Percentiles rank a stretch among this genome's conserved stretches.
These are phyloP conservation scores for Notamacropus eugenii DNA, from an alignment of 2,797 vertebrate species.

Conservation along the genomic window DNA sequence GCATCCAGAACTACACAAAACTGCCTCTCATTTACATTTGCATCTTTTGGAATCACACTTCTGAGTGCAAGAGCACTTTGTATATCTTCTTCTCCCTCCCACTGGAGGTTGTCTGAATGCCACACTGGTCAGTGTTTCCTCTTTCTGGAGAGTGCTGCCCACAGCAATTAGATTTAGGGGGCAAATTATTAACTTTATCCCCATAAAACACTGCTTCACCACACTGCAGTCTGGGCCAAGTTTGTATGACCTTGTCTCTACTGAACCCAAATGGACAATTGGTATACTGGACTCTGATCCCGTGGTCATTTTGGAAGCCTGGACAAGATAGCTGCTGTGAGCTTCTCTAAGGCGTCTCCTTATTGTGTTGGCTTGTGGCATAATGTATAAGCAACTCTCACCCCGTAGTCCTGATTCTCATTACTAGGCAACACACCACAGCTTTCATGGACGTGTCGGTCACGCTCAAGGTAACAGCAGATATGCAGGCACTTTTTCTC, in stretches of 20 bases:
- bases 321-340: background rate
- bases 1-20: background rate
- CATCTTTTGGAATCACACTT: background rate
- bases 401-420: background rate
- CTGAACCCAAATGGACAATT: background rate
- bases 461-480: background rate
- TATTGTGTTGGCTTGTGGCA: background rate
- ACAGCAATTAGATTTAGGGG: background rate
- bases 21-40: background rate
- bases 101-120: background rate
- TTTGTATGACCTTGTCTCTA: background rate
- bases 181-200: background rate
- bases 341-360: background rate
- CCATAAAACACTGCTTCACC: background rate
- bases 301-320: background rate
- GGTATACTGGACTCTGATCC: background rate
- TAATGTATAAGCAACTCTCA: background rate
- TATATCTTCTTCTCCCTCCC: background rate
- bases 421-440: background rate
- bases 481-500: background rate
- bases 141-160: background rate
- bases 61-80: background rate
- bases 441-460: background rate
- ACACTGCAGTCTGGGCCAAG: background rate
- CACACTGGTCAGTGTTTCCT: background rate